phyloP scores from a whole-genome alignment of 1,140 invertebrate genomes.

The Octopus bimaculoides region DNA sequence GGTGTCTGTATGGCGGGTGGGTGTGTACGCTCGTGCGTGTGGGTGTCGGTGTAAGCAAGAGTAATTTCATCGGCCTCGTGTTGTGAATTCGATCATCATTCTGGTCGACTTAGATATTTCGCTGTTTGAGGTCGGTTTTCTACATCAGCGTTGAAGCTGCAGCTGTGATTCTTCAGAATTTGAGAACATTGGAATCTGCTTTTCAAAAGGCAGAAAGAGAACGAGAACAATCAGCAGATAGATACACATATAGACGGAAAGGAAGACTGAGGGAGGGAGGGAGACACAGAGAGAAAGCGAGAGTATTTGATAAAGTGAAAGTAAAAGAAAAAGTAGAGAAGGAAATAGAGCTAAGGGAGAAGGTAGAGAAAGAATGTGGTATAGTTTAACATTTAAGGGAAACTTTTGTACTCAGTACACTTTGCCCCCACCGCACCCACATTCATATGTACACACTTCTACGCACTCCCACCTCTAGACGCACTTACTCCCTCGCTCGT shows the following conservation, averaged over 20 bases:
- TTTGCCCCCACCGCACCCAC: not conserved
- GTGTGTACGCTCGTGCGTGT: not conserved
- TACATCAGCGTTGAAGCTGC: no score
- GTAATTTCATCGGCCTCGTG: no score
- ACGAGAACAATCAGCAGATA: not conserved
- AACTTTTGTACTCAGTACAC: not conserved
- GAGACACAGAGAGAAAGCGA: constrained; percentile 6
- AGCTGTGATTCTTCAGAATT: no score
- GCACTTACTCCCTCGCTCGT: no score
- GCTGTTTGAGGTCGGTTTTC: no score
- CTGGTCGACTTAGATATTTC: no score
- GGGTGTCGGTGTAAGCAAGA: not conserved
- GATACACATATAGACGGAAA: not conserved
- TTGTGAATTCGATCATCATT: no score
- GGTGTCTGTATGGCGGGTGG: not conserved
- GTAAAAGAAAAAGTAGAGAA: not conserved
- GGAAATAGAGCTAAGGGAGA: not conserved
- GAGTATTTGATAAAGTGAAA: not conserved
- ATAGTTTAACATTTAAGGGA: not conserved
- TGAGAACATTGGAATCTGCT: no score
- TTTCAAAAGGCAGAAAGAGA: not conserved
- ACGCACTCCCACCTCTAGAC: no score
- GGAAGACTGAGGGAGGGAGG: not conserved
- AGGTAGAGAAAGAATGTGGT: not conserved
- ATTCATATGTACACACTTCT: not conserved